Evolutionary conservation across 1,140 invertebrate genomes (phyloP).

Genomic region (Penaeus vannamei): DNA sequence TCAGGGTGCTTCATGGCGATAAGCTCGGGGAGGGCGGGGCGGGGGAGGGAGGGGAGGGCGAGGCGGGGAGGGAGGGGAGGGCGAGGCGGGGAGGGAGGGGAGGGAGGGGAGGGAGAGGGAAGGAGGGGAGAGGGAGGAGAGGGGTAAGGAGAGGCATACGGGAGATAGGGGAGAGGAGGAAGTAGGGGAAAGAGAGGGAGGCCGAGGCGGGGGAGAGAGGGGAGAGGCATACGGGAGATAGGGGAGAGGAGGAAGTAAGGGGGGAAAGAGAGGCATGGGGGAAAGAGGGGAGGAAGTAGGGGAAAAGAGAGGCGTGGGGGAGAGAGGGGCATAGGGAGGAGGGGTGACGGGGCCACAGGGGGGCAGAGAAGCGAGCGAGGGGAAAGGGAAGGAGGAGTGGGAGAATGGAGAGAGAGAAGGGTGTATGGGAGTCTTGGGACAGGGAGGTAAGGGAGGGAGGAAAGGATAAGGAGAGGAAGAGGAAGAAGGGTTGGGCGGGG

Average conservation of each 20-base stretch:
- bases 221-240: not conserved
- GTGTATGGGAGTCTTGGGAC: not conserved
- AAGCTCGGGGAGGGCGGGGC: constrained; percentile 33
- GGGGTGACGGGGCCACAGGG: not conserved
- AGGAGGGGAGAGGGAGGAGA: not conserved
- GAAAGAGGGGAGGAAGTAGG: not conserved
- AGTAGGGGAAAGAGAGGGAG: not conserved
- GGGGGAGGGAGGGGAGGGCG: not conserved
- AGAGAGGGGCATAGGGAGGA: not conserved
- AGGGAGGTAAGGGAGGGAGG: not conserved
- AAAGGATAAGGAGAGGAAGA: not conserved
- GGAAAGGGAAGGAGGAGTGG: not conserved
- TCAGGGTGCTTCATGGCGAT: constrained; percentile 56
- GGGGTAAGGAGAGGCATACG: not conserved
- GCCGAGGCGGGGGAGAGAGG: not conserved
- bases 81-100: not conserved
- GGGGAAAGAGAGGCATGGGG: not conserved
- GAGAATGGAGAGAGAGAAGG: not conserved
- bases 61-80: not conserved
- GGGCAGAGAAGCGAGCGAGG: not conserved
- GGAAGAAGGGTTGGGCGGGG: not conserved
- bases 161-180: not conserved
- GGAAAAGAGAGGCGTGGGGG: too few relatives aligned
- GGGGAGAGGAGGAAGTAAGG: not conserved
- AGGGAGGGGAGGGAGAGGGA: too few relatives aligned